These are phyloP conservation scores for Cryptomyrus ogoouensis DNA, from an alignment of 2,113 vertebrate genomes.

Conservation along the genomic window DNA sequence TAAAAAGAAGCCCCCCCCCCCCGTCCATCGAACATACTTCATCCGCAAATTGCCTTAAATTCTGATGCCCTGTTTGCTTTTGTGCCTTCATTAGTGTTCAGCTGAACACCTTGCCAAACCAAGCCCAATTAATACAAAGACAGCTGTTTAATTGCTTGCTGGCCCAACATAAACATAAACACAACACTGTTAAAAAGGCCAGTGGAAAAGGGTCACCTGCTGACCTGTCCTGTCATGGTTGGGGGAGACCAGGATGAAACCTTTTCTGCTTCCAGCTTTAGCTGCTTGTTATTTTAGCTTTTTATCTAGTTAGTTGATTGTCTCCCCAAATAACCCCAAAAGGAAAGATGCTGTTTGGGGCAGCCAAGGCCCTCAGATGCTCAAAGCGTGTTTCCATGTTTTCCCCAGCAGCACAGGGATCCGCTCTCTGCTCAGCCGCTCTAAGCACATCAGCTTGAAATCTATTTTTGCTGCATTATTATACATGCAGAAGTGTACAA, in stretches of 20 bases:
- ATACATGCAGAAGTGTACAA: background rate
- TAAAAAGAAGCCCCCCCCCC: background rate
- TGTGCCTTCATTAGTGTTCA: background rate
- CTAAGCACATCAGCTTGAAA: background rate
- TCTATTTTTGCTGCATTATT: background rate
- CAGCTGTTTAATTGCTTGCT: constrained; percentile 4
- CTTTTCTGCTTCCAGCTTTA: background rate
- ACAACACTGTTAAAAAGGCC: background rate
- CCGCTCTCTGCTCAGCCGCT: background rate
- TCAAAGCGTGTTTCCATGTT: background rate
- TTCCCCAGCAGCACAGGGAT: background rate
- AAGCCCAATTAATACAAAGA: constrained; percentile 7
- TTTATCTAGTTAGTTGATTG: background rate
- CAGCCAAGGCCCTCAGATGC: background rate
- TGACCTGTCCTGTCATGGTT: background rate
- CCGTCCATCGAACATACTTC: background rate
- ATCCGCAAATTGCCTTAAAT: constrained; percentile 17
- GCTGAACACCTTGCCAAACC: constrained; percentile 10
- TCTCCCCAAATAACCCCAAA: background rate
- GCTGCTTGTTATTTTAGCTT: background rate
- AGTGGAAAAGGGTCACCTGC: background rate
- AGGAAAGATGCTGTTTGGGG: background rate
- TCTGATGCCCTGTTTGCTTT: background rate
- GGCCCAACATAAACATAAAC: background rate
- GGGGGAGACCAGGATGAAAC: background rate